phyloP scores from a whole-genome alignment of 2,113 vertebrate genomes.

The Callopanchax toddi region DNA sequence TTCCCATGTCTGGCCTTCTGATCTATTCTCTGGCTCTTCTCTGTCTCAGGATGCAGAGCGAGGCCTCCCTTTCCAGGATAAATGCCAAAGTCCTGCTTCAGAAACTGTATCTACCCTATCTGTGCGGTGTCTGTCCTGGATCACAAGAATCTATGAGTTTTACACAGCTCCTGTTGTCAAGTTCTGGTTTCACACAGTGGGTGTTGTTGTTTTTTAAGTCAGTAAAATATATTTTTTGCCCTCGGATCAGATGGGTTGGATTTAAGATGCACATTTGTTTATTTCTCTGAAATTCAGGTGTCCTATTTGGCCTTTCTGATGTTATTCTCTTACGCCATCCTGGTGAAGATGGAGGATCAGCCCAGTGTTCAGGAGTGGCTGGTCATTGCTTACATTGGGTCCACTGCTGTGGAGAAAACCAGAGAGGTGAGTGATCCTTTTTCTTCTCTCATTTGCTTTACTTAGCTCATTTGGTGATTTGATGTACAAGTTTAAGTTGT shows the following conservation, averaged over 20 bases:
- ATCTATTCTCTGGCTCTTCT: not conserved
- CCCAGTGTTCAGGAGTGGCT: conserved; percentile 92
- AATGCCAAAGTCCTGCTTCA: conserved; percentile 30
- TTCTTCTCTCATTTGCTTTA: too few species aligned
- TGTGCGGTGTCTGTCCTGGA: conserved; percentile 76
- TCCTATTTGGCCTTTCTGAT: conserved; percentile 91
- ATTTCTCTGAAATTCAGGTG: conserved; percentile 79
- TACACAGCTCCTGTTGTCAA: conserved; percentile 97
- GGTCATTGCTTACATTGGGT: conserved; percentile 89
- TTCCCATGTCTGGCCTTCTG: not conserved
- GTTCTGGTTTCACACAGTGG: conserved; percentile 97
- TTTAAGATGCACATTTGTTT: not conserved
- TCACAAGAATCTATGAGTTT: conserved; percentile 90
- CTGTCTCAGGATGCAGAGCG: conserved; percentile 80
- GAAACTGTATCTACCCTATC: conserved; percentile 33
- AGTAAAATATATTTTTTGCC: not conserved
- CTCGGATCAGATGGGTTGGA: not conserved
- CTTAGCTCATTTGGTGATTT: not conserved
- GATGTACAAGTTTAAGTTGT: not conserved
- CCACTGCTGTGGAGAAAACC: conserved; percentile 90
- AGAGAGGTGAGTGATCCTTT: conserved; percentile 86
- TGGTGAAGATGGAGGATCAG: conserved; percentile 89
- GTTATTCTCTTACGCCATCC: conserved; percentile 90
- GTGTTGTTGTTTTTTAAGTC: conserved; percentile 52
- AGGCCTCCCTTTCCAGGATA: conserved; percentile 47